A percentile compares a stretch with the other conserved stretches of the same genome.
phyloP scores from a whole-genome alignment of 2,113 vertebrate species.

The Oenanthe melanoleuca region DNA sequence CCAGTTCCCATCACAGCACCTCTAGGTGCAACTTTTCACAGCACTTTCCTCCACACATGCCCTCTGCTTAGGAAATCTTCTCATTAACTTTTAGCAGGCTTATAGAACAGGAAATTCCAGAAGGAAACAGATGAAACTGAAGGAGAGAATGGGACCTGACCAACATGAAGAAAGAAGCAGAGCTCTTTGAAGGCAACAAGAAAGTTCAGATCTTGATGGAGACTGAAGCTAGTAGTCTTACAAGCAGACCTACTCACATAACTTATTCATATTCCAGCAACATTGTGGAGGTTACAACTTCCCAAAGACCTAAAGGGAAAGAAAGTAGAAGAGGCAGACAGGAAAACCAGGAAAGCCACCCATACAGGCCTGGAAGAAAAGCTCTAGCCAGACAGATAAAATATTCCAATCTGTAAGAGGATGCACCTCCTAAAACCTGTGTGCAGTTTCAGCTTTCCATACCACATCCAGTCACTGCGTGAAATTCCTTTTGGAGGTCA shows the following conservation, averaged over 20 bases:
- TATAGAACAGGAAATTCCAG: conserved; percentile 3
- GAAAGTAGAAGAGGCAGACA: not conserved
- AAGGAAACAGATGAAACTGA: not conserved
- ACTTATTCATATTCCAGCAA: not conserved
- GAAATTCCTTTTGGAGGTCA: not conserved
- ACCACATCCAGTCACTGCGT: rapidly evolving
- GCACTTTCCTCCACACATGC: not conserved
- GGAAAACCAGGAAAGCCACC: not conserved
- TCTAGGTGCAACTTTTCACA: not conserved
- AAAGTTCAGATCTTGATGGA: not conserved
- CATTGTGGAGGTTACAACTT: not conserved
- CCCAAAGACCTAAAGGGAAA: not conserved
- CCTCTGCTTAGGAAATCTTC: not conserved
- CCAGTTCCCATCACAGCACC: not conserved
- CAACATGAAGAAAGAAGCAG: not conserved
- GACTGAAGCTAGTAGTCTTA: not conserved
- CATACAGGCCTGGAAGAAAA: not conserved
- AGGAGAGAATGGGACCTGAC: not conserved
- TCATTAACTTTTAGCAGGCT: not conserved
- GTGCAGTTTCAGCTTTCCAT: not conserved
- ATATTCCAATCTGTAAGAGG: not conserved
- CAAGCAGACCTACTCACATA: not conserved
- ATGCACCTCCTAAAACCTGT: not conserved
- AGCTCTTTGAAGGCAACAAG: not conserved
- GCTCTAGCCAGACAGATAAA: not conserved